Percentiles rank a stretch among this genome's conserved stretches.
Conservation (phyloP, 2,113 vertebrate species). For the Columba livia region DNA sequence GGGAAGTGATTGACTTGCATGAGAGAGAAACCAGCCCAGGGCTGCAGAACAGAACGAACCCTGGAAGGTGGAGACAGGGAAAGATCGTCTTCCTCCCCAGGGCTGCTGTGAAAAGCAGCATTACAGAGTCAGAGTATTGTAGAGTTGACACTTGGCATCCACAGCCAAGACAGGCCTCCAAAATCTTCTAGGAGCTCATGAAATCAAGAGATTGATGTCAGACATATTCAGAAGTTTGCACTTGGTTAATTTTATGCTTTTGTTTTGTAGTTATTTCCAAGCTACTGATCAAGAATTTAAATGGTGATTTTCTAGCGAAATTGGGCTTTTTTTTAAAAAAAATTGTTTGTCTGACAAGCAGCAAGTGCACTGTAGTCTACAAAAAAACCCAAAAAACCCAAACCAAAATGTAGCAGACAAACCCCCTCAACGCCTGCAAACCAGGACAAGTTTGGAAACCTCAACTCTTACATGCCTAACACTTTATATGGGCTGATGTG, state of each 20-base stretch:
- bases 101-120: neutral
- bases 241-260: neutral
- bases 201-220: neutral
- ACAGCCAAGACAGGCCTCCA: neutral
- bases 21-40: neutral
- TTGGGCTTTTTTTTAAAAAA: neutral
- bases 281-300: neutral
- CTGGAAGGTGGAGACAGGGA: neutral
- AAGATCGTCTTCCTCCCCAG: neutral
- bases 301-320: neutral
- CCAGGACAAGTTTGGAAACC: neutral
- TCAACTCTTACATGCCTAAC: neutral
- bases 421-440: neutral
- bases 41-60: fast-evolving
- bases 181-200: neutral
- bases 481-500: neutral
- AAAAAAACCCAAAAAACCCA: neutral
- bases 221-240: neutral
- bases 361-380: neutral
- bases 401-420: neutral
- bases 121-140: neutral
- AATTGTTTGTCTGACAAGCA: neutral
- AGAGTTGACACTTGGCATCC: neutral
- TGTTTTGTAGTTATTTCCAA: neutral
- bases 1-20: neutral